phyloP scores from a whole-genome alignment of 2,113 vertebrate species.

The Poicephalus meyeri region DNA sequence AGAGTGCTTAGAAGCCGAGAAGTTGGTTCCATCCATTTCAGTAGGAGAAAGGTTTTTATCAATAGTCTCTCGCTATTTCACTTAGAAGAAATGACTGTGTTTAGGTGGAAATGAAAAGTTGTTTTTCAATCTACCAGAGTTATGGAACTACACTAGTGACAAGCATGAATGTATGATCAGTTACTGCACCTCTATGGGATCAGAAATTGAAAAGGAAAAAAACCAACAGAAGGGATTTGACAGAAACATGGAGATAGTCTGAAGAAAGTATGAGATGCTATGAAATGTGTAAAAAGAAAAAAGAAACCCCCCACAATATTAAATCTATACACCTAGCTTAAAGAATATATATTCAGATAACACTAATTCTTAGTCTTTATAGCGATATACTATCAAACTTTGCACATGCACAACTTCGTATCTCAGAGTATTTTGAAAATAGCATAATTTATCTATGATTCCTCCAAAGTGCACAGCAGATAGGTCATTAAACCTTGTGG shows the following conservation, averaged over 20 bases:
- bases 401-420: constrained; percentile 50
- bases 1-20: neutral
- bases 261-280: neutral
- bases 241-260: neutral
- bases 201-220: neutral
- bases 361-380: constrained; percentile 8
- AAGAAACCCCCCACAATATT: neutral
- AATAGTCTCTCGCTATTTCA: neutral
- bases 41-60: neutral
- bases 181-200: neutral
- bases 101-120: neutral
- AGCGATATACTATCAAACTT: constrained; percentile 25
- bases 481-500: too few relatives aligned
- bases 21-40: neutral
- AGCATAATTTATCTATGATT: constrained; percentile 55
- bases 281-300: neutral
- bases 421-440: constrained; percentile 63
- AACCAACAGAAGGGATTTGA: neutral
- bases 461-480: too few relatives aligned
- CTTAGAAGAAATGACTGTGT: neutral
- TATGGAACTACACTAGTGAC: neutral
- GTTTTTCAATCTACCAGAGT: neutral
- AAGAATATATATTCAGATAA: constrained; percentile 35
- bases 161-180: neutral
- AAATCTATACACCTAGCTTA: neutral